These are phyloP conservation scores for Philhelius pedissequus DNA, from an alignment of 2,888 invertebrate genomes.

Conservation along the genomic window DNA sequence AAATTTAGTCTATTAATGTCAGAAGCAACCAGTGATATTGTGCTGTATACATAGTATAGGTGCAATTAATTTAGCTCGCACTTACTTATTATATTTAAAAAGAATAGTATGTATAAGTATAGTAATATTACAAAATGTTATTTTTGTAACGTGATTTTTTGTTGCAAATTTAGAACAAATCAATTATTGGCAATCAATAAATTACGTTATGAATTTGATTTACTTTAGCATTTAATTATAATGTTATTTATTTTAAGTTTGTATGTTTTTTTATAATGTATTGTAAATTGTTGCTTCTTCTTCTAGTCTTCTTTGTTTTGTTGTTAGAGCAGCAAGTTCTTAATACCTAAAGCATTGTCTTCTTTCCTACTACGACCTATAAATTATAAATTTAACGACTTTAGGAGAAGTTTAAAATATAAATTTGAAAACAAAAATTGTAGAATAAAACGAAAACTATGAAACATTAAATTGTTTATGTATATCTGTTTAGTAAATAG, in stretches of 20 bases:
- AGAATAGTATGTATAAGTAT: background rate
- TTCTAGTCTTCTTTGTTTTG: slow-evolving; percentile 66
- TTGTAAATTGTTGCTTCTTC: slow-evolving; percentile 67
- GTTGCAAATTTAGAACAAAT: slow-evolving; percentile 21
- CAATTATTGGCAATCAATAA: slow-evolving; percentile 35
- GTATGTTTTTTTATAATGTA: slow-evolving; percentile 17
- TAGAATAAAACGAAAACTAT: slow-evolving; percentile 9
- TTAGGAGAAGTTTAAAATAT: slow-evolving; percentile 37
- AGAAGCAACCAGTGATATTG: slow-evolving; percentile 80
- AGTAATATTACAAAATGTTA: background rate
- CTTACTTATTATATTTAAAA: slow-evolving; percentile 72
- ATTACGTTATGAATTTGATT: slow-evolving; percentile 57
- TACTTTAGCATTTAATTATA: slow-evolving; percentile 28
- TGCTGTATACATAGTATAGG: slow-evolving; percentile 79
- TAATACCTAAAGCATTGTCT: slow-evolving; percentile 63
- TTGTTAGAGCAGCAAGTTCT: slow-evolving; percentile 65
- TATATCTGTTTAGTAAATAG: slow-evolving; percentile 39
- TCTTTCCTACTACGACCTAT: slow-evolving; percentile 66
- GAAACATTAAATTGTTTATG: slow-evolving; percentile 27
- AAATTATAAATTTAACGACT: slow-evolving; percentile 60
- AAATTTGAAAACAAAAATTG: slow-evolving; percentile 1
- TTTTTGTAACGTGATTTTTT: slow-evolving; percentile 59
- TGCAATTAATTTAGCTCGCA: slow-evolving; percentile 78
- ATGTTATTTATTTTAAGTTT: slow-evolving; percentile 38
- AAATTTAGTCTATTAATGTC: slow-evolving; percentile 70